phyloP scores from a whole-genome alignment of 2,797 vertebrate species.

The Sebastes diaconus region DNA sequence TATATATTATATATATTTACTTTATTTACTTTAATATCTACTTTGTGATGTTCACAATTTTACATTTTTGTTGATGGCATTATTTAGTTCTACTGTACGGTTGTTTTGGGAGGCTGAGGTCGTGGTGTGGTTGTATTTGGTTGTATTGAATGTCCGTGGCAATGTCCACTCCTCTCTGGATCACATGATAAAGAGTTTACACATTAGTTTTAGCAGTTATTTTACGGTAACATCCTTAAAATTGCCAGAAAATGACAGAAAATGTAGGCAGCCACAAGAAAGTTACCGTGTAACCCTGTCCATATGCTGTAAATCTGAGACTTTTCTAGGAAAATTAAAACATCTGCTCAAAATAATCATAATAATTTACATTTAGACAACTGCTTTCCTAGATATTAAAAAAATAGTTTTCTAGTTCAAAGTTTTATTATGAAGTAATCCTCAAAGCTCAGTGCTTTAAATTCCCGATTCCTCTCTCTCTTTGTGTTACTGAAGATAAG shows the following conservation, averaged over 20 bases:
- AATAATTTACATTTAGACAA: not conserved
- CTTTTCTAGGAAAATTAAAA: not conserved
- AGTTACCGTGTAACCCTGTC: not conserved
- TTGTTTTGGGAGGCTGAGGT: not conserved
- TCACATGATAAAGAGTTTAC: not conserved
- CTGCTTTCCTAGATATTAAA: not conserved
- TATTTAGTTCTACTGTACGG: not conserved
- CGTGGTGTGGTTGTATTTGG: not conserved
- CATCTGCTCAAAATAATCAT: not conserved
- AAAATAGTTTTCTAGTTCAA: not conserved
- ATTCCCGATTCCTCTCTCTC: not conserved
- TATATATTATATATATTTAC: not conserved
- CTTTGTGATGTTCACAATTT: not conserved
- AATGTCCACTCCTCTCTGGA: not conserved
- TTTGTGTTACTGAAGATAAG: constrained; percentile 48
- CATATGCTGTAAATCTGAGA: not conserved
- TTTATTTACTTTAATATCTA: not conserved
- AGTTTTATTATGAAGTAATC: not conserved
- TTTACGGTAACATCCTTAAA: not conserved
- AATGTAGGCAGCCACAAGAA: not conserved
- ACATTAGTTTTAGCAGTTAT: not conserved
- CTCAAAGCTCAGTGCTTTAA: not conserved
- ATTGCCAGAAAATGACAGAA: not conserved
- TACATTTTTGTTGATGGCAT: not conserved
- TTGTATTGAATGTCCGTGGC: not conserved